Base-by-base conservation (phyloP, 2,113 vertebrate species). In the Trematocara nigrifrons region DNA sequence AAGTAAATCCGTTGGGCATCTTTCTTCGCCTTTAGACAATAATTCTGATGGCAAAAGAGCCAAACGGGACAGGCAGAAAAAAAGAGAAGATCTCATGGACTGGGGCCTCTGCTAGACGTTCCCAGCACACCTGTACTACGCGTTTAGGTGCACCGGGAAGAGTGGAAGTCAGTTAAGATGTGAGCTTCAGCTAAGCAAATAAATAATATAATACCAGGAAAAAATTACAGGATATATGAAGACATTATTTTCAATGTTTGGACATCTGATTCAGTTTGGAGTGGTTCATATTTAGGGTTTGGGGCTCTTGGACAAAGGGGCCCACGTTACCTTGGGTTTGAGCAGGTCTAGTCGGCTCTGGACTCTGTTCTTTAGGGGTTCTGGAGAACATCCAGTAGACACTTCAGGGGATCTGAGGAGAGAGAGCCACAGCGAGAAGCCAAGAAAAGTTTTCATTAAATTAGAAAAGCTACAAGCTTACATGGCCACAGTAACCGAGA, bases 371-470 rank as follows among this genome's bases (percentile, higher is more conserved):
- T 90, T 95, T 29, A 98, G 95, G 84, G 97, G 93, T 93, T 98
- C 97, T 87, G 97, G 94, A 87, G 95, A 96, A 81, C 93, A 94
- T 89, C 96, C 96, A 64, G 22, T 93, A 15, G 94, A 88, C 92
- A 94, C 96, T 90, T 90, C 94, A 1, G 98, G 98, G 94, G 98
- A 98, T 81, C 99, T 99, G 80, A 74, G 91, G 64, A 64, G 86
- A 64, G 82, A 86, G 53, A 78, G 74, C 38, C 79, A 54, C 74
- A 90, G 84, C 2, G 15, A 81, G 74, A 82, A 40, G 86, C 57
- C 80, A 86, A 89, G 86, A 20, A 20, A 74, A 53, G 84, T 83
- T 78, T 74, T 87, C 86, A 81, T 82, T 61, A 64, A 91, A 64
- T 90, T 66, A 83, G 16, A 86, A 57, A 82, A 57, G 79, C 51